Conservation (phyloP, 2,888 invertebrate species). For the Piscicola geometra region DNA sequence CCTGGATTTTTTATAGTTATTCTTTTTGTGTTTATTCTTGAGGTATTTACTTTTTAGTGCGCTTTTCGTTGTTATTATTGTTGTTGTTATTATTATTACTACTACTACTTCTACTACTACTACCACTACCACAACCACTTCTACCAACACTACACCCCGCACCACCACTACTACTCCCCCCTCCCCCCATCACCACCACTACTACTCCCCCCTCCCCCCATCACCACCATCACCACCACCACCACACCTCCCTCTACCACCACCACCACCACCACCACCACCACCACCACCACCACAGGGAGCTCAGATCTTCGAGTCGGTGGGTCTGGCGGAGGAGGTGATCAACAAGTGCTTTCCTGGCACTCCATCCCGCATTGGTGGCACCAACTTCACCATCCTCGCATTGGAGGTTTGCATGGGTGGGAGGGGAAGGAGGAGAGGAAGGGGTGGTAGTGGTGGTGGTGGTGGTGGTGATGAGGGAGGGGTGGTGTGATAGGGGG, state of each 20-base stretch:
- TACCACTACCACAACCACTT: conserved; percentile 18
- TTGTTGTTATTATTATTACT: neutral
- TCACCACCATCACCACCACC: too few relatives aligned
- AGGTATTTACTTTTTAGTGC: neutral
- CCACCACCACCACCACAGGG: conserved; percentile 58
- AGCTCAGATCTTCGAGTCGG: conserved; percentile 98
- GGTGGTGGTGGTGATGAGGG: too few relatives aligned
- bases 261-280: too few relatives aligned
- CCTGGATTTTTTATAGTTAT: too few relatives aligned
- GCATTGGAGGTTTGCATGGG: conserved; percentile 66
- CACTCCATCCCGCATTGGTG: conserved; percentile 72
- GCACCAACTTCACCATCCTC: conserved; percentile 81
- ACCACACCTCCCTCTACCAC: too few relatives aligned
- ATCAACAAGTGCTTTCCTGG: conserved; percentile 78
- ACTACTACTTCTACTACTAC: conserved; percentile 7
- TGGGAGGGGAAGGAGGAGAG: too few relatives aligned
- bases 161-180: neutral
- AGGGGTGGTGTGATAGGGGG: too few relatives aligned
- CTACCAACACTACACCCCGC: conserved; percentile 1
- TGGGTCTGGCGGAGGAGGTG: conserved; percentile 85
- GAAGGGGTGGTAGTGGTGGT: too few relatives aligned
- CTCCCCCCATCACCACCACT: conserved; percentile 8
- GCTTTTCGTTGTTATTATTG: neutral
- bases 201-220: conserved; percentile 5
- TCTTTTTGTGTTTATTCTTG: too few relatives aligned